Percentiles rank a stretch among this genome's conserved stretches.
Evolutionary conservation across 2,888 invertebrate species (phyloP).

Genomic region (Ashinkailepas kermadecensis): DNA sequence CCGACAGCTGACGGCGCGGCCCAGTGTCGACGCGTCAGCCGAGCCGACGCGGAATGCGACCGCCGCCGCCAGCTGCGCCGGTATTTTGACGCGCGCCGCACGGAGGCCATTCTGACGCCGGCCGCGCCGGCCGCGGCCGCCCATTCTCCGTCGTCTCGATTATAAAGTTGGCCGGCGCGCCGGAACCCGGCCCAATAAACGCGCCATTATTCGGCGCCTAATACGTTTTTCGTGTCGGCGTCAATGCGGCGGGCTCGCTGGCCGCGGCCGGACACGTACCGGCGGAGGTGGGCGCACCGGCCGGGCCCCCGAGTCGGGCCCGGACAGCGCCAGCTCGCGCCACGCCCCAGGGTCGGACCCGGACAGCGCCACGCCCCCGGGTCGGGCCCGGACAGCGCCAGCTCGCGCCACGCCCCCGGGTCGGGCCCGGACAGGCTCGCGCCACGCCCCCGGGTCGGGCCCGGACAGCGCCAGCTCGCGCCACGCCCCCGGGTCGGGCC

Average conservation of each 20-base stretch:
- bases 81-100: not conserved
- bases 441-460: too few species aligned
- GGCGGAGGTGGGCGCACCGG: too few species aligned
- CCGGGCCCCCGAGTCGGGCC: too few species aligned
- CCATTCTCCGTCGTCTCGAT: not conserved
- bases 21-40: not conserved
- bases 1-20: not conserved
- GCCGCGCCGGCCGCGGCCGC: not conserved
- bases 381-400: too few species aligned
- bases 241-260: constrained; percentile 4
- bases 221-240: not conserved
- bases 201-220: not conserved
- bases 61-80: not conserved
- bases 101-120: not conserved
- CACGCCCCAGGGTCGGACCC: too few species aligned
- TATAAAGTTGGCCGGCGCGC: constrained; percentile 12
- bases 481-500: not conserved
- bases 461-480: too few species aligned
- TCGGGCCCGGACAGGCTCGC: too few species aligned
- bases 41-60: constrained; percentile 12
- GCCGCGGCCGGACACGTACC: not conserved
- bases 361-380: too few species aligned
- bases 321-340: too few species aligned
- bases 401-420: too few species aligned
- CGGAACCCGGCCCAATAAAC: constrained; percentile 2